These are phyloP conservation scores for Chlamydotis undulata DNA, from an alignment of 2,113 vertebrate genomes.

Conservation along the genomic window DNA sequence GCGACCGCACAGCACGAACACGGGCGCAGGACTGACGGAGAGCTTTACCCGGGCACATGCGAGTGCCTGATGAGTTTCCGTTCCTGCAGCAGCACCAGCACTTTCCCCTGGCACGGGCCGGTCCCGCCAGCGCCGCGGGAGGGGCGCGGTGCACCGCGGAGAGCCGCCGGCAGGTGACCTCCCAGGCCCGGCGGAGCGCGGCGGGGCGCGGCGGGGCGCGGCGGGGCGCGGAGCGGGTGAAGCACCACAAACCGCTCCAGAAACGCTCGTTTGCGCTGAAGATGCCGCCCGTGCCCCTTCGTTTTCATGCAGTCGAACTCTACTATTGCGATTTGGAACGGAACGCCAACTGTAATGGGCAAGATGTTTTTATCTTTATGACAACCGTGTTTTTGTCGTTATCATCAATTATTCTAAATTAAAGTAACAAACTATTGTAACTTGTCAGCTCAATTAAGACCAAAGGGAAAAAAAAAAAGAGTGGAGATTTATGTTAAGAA, in stretches of 20 bases:
- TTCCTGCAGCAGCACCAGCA: background rate
- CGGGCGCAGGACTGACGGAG: background rate
- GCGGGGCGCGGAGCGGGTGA: too few relatives aligned
- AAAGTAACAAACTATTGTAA: background rate
- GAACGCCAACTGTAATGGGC: background rate
- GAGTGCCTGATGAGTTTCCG: accelerated
- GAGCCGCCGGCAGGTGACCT: too few relatives aligned
- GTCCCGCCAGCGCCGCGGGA: too few relatives aligned
- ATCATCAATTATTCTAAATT: background rate
- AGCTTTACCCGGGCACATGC: background rate
- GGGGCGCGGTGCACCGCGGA: too few relatives aligned
- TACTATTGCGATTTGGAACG: background rate
- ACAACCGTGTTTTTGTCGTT: background rate
- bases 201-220: too few relatives aligned
- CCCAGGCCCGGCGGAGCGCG: too few relatives aligned
- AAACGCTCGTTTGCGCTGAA: background rate
- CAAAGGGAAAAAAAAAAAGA: background rate
- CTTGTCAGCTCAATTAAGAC: background rate
- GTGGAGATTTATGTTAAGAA: background rate
- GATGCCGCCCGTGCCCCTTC: background rate
- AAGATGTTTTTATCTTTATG: background rate
- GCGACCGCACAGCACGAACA: background rate
- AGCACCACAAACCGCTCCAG: too few relatives aligned
- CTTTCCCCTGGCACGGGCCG: too few relatives aligned
- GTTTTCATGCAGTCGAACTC: background rate